Conservation (phyloP, 2,888 invertebrate species). For the Lysandra coridon region DNA sequence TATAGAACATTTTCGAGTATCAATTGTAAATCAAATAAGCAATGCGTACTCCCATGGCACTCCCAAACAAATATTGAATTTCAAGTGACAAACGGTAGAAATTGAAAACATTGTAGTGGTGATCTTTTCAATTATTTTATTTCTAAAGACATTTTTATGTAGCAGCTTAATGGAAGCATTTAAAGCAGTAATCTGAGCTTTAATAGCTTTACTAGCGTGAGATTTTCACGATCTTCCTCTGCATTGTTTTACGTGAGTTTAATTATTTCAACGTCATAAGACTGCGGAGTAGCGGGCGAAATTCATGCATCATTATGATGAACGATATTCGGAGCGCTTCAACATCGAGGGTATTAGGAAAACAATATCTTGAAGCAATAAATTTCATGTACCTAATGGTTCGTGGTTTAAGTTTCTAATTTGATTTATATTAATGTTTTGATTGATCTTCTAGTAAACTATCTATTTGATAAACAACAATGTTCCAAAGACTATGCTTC, state of each 20-base stretch:
- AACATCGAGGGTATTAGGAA: constrained; percentile 8
- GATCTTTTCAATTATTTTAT: neutral
- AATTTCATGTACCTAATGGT: constrained; percentile 27
- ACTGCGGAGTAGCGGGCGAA: constrained; percentile 12
- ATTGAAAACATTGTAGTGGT: neutral
- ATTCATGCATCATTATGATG: constrained; percentile 24
- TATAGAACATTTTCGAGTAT: neutral
- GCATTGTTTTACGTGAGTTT: constrained; percentile 21
- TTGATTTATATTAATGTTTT: constrained; percentile 16
- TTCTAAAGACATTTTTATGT: neutral
- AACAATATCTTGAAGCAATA: constrained; percentile 24
- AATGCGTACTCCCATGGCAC: neutral
- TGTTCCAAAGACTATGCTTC: neutral
- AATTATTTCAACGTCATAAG: constrained; percentile 23
- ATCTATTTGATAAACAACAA: neutral
- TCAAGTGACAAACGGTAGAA: neutral
- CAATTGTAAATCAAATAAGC: neutral
- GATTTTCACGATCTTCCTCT: neutral
- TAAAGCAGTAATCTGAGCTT: neutral
- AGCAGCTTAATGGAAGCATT: neutral
- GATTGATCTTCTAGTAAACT: constrained; percentile 10
- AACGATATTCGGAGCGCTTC: constrained; percentile 12
- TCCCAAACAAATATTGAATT: neutral
- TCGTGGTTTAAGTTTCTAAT: constrained; percentile 17
- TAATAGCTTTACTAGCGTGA: neutral